A percentile compares a stretch with the other conserved stretches of the same genome.
phyloP scores from a whole-genome alignment of 1,140 invertebrate species.

The Chlorops oryzae region DNA sequence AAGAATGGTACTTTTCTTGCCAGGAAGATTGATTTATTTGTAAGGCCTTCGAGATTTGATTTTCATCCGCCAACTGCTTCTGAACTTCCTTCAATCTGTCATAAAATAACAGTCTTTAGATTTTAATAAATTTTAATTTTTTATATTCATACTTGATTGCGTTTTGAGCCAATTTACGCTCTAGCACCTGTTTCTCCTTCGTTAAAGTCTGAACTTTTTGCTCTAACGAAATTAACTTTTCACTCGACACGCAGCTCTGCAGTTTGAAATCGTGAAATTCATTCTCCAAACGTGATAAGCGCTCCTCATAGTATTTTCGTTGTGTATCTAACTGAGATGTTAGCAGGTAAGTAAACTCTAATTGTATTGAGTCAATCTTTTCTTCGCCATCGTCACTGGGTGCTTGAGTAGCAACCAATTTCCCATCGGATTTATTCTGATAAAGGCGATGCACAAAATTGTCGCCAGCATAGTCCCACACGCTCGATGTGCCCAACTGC shows the following conservation, averaged over 20 bases:
- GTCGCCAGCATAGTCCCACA: conserved; percentile 82
- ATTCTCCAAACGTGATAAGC: conserved; percentile 56
- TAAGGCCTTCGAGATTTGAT: conserved; percentile 70
- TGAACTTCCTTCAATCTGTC: conserved; percentile 53
- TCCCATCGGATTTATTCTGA: conserved; percentile 96
- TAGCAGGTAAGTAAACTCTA: conserved; percentile 96
- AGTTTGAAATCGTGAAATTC: conserved; percentile 47
- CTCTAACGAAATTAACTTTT: conserved; percentile 52
- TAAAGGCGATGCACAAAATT: conserved; percentile 96
- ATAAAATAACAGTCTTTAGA: background rate
- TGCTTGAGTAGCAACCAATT: conserved; percentile 74
- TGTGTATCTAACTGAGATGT: conserved; percentile 95
- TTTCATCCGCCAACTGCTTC: conserved; percentile 70
- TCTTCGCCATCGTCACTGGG: conserved; percentile 65
- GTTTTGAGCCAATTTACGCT: conserved; percentile 60
- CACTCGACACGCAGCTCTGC: conserved; percentile 46
- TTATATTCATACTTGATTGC: conserved; percentile 51
- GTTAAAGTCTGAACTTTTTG: conserved; percentile 51
- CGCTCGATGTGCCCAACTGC: conserved; percentile 89
- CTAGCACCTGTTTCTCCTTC: conserved; percentile 61
- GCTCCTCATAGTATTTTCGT: conserved; percentile 86
- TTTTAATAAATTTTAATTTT: background rate
- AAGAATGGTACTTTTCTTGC: conserved; percentile 61
- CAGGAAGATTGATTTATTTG: conserved; percentile 71
- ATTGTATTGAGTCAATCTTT: conserved; percentile 86